These are phyloP conservation scores for Phalloptychus januarius DNA, from an alignment of 2,797 vertebrate species.

Conservation along the genomic window DNA sequence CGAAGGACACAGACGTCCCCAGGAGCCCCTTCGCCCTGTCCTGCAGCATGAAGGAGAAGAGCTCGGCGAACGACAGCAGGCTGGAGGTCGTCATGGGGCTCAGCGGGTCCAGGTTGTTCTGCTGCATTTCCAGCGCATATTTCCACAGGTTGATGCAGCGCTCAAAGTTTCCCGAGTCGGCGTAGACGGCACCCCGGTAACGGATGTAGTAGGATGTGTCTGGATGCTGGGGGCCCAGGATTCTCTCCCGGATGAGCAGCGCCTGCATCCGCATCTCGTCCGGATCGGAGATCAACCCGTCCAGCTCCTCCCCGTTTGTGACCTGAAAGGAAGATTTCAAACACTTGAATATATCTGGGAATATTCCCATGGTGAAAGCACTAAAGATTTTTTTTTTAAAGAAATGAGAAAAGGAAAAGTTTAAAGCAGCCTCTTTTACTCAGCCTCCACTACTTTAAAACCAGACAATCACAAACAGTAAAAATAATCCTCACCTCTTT, in stretches of 20 bases:
- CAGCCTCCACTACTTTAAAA: background rate
- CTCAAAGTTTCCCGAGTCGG: conserved; percentile 98
- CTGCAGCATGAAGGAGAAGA: conserved; percentile 99
- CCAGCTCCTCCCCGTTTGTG: conserved; percentile 90
- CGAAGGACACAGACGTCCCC: conserved; percentile 94
- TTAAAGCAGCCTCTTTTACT: background rate
- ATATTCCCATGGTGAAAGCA: background rate
- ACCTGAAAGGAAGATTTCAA: conserved; percentile 75
- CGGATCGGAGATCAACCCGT: conserved; percentile 95
- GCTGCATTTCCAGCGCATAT: conserved; percentile 98
- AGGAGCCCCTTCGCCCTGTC: conserved; percentile 96
- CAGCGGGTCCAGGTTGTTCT: conserved; percentile 94
- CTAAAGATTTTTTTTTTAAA: background rate
- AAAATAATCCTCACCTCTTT: conserved; percentile 82
- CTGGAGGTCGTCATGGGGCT: conserved; percentile 99
- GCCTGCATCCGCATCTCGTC: conserved; percentile 99
- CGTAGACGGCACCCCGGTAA: conserved; percentile 96
- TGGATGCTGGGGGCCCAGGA: conserved; percentile 96
- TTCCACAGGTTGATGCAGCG: conserved; percentile 99
- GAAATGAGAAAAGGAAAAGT: background rate
- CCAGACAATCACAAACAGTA: background rate
- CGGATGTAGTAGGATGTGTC: conserved; percentile 99
- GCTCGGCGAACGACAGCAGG: conserved; percentile 95
- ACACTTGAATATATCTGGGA: background rate
- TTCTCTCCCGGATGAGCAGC: conserved; percentile 93